Evolutionary conservation across 2,797 vertebrate genomes (phyloP), one percentile per base, ranked within the genome.

Genomic region (Jordanella pulchra): DNA sequence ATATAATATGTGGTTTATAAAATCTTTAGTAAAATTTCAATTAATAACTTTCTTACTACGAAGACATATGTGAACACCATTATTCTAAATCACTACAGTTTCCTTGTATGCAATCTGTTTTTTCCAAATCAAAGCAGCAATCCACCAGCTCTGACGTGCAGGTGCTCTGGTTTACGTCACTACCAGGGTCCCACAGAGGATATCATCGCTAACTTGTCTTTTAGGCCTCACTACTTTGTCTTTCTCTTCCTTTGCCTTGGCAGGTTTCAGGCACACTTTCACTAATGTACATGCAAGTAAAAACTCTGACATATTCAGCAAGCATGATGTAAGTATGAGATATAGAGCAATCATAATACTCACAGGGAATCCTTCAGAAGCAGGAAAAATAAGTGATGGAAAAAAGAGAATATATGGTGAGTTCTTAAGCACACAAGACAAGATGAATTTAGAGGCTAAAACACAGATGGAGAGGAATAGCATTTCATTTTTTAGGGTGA

Each of bases 291-390:
- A 86, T 45, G 67, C 73, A 42, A 66, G 76, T 82, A 32, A 18
- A 48, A 75, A 70, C 79, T 68, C 72, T 82, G 87, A 89, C 82
- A 90, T 72, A 39, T 79, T 83, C 72, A 86, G 91, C 88, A 87
- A 91, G 78, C 2, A 79, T 91, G 90, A 90, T 89, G 87, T 87
- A 90, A 93, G 86, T 68, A 45, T 7, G 66, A 77, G 87, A 90
- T 82, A 87, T 82, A 86, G 61, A 80, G 70, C 73, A 82, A 82
- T 81, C 76, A 79, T 84, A 70, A 12, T 65, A 75, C 71, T 80
- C 58, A 47, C 65, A 76, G 65, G 28, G 56, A 56, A 67, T 60
- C 69, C 73, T 69, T 56, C 17, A 73, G 71, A 84, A 60, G 25
- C 45, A 51, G 30, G 35, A 82, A 79, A 75, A 79, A 85, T 58